Base-by-base conservation (phyloP, 2,888 invertebrate genomes). In the Drosophila anceps region DNA sequence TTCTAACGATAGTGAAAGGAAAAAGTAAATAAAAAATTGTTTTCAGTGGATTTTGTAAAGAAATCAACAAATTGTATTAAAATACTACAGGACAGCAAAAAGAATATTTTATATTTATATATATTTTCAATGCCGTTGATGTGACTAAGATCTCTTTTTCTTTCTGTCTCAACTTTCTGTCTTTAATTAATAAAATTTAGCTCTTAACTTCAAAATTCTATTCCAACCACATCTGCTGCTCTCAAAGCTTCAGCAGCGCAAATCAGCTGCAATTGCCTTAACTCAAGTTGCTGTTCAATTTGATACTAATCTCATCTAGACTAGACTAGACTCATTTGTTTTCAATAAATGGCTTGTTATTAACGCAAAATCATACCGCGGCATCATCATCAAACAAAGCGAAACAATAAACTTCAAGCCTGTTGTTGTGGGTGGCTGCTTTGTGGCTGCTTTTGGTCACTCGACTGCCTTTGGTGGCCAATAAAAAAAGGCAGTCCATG, bases 401-500 rank as follows among this genome's bases (percentile, higher is more conserved):
- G 63, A 50, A 58, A 63, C 73, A 74, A 67, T 72, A 62, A 71
- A 71, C 62, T 57, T 53, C 18, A 27, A 37, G 50, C 8, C 69
- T 65, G 72, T 60, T 71, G 64, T 60, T 68, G 59, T 37, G 29
- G 58, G 8, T n/a, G 72, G 71, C 62, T 53, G 70, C 66, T 72
- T 69, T 73, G 79, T 51, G 80, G 72, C 60, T 43, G 27, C 65
- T 66, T 66, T 73, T 75, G 68, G 64, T 75, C 77, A 82, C 70
- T 77, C 77, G 88, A 82, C 76, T 81, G 85, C 66, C 76, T 74
- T 82, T 59, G 69, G 86, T 85, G 84, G 84, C 68, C 69, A 72
- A 88, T 86, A 83, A 86, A 85, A 85, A 85, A 53, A 37, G 20
- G 55, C 39, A 59, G 46, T 55, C 46, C 35, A 44, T 65, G 76